These are phyloP conservation scores for Drosophila monieri DNA, from an alignment of 2,888 invertebrate genomes.

Conservation along the genomic window DNA sequence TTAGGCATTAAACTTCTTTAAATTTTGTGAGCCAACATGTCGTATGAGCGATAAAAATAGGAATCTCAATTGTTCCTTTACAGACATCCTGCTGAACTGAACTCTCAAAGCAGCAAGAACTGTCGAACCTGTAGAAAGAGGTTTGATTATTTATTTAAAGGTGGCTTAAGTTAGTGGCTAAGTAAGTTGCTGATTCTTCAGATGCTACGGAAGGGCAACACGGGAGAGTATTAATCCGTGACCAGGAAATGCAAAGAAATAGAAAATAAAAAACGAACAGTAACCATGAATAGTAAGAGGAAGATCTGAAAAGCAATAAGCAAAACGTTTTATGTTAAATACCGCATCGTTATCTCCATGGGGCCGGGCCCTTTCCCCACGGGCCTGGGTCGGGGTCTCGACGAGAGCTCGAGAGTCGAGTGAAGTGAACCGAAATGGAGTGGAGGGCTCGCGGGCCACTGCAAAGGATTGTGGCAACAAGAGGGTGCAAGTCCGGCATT, in stretches of 20 bases:
- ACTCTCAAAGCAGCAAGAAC: not conserved
- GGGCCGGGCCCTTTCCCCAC: not conserved
- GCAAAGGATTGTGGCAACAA: not conserved
- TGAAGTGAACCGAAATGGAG: not conserved
- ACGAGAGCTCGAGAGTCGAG: not conserved
- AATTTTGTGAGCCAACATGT: not conserved
- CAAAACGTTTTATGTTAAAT: constrained; percentile 59
- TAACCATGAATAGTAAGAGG: not conserved
- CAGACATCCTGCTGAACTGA: not conserved
- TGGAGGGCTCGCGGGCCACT: not conserved
- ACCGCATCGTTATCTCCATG: constrained; percentile 55
- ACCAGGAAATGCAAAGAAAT: not conserved
- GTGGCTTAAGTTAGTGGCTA: not conserved
- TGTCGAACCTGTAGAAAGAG: no score
- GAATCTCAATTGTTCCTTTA: not conserved
- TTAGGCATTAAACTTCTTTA: not conserved
- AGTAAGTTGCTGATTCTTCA: not conserved
- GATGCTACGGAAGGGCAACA: not conserved
- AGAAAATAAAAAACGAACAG: constrained; percentile 1
- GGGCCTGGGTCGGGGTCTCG: not conserved
- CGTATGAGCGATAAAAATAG: not conserved
- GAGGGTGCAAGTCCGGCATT: constrained; percentile 12
- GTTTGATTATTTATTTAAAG: not conserved
- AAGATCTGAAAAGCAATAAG: constrained; percentile 37
- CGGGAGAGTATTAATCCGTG: not conserved